Conservation (phyloP, 2,888 invertebrate genomes). For the Zeuzera pyrina region DNA sequence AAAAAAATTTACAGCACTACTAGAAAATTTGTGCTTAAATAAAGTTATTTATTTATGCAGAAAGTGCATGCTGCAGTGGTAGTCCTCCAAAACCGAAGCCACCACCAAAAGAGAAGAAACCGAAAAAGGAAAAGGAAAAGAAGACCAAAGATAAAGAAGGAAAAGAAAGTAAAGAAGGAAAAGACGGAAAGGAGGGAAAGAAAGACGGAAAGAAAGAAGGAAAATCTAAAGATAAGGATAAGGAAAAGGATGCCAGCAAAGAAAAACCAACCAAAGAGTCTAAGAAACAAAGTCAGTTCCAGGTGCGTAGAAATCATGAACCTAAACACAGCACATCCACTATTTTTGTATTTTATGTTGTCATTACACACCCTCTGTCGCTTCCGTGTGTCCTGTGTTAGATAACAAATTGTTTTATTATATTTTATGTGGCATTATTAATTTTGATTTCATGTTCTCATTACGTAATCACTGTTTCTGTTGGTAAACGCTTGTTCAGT, state of each 20-base stretch:
- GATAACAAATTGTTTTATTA: slow-evolving; percentile 43
- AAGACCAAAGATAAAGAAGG: slow-evolving; percentile 76
- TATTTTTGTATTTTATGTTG: slow-evolving; percentile 45
- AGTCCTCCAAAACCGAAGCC: slow-evolving; percentile 78
- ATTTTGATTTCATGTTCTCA: slow-evolving; percentile 24
- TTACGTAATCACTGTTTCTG: slow-evolving; percentile 24
- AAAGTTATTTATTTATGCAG: too few species aligned
- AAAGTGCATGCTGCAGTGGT: slow-evolving; percentile 87
- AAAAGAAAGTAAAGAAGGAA: slow-evolving; percentile 59
- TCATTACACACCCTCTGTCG: slow-evolving; percentile 29
- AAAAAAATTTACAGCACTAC: background rate
- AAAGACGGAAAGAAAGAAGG: slow-evolving; percentile 74
- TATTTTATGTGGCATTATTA: slow-evolving; percentile 30
- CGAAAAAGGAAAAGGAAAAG: slow-evolving; percentile 78
- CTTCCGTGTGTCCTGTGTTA: slow-evolving; percentile 56
- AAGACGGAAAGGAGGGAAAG: slow-evolving; percentile 65
- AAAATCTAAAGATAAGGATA: slow-evolving; percentile 73
- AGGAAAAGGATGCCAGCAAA: slow-evolving; percentile 75
- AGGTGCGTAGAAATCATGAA: slow-evolving; percentile 56
- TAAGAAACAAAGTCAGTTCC: slow-evolving; percentile 78
- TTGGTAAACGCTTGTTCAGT: slow-evolving; percentile 33
- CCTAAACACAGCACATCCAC: slow-evolving; percentile 54
- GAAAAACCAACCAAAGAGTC: slow-evolving; percentile 72
- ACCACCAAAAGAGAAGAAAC: slow-evolving; percentile 78
- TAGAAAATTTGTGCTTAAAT: too few species aligned